phyloP scores from a whole-genome alignment of 2,113 vertebrate species.

The Beaufortia kweichowensis region DNA sequence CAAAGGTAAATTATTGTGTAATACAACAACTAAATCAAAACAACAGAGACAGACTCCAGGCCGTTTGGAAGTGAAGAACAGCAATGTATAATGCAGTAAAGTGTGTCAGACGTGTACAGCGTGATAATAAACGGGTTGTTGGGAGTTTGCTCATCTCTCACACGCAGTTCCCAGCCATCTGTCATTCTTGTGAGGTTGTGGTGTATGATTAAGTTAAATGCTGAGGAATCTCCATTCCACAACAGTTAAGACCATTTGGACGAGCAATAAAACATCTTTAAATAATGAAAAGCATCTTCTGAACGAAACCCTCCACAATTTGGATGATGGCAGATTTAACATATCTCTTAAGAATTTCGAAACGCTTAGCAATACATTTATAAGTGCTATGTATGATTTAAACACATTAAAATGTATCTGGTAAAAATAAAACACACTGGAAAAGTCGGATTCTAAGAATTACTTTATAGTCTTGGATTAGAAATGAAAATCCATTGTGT shows the following conservation, averaged over 20 bases:
- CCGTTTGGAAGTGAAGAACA: no score
- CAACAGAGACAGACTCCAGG: no score
- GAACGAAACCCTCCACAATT: background rate
- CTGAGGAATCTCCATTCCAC: no score
- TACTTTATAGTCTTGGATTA: background rate
- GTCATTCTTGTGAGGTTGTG: background rate
- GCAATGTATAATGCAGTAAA: no score
- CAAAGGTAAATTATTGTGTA: no score
- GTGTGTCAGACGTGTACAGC: background rate
- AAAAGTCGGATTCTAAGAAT: background rate
- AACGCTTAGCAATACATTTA: no score
- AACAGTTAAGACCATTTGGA: background rate
- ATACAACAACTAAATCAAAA: no score
- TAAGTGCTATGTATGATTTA: no score
- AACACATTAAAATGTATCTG: background rate
- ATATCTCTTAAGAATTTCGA: no score
- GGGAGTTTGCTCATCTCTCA: background rate
- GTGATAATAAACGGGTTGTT: background rate
- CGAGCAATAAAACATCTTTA: background rate
- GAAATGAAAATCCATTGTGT: conserved; percentile 7
- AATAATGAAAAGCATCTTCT: background rate
- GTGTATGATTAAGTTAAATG: background rate
- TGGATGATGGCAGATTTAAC: no score
- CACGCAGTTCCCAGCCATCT: background rate
- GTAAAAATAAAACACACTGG: background rate